Evolutionary conservation across 2,797 vertebrate genomes (phyloP).

Genomic region (Parambassis ranga): DNA sequence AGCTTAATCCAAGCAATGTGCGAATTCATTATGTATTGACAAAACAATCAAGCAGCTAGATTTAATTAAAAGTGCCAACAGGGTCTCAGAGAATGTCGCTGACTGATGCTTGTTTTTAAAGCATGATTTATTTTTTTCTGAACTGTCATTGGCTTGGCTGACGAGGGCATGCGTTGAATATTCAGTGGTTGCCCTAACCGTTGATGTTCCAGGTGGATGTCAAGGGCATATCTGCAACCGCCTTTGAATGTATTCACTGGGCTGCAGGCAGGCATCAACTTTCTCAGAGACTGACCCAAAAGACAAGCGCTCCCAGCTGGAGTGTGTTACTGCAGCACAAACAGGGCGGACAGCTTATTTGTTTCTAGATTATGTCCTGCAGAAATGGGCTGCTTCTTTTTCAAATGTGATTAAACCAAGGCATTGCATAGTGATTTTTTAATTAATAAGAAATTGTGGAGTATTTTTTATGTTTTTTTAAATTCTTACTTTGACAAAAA

Average conservation of each 20-base stretch:
- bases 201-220: conserved; percentile 31
- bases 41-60: background rate
- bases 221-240: conserved; percentile 45
- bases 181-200: conserved; percentile 33
- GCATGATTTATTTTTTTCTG: background rate
- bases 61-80: conserved; percentile 8
- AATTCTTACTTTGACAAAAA: background rate
- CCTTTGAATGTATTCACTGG: conserved; percentile 32
- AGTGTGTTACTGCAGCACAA: conserved; percentile 9
- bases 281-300: background rate
- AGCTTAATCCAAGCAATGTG: background rate
- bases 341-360: conserved; percentile 1
- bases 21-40: background rate
- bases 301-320: conserved; percentile 18
- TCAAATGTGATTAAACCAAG: background rate
- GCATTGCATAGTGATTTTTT: background rate
- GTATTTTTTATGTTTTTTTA: background rate
- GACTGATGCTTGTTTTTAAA: background rate
- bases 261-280: conserved; percentile 23
- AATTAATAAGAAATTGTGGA: background rate
- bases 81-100: too few species aligned
- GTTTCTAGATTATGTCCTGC: conserved; percentile 11
- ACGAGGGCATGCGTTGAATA: conserved; percentile 52
- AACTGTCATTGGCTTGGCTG: conserved; percentile 5
- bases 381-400: background rate